Conservation (phyloP, 2,888 invertebrate species). For the Priocnemis perturbator region DNA sequence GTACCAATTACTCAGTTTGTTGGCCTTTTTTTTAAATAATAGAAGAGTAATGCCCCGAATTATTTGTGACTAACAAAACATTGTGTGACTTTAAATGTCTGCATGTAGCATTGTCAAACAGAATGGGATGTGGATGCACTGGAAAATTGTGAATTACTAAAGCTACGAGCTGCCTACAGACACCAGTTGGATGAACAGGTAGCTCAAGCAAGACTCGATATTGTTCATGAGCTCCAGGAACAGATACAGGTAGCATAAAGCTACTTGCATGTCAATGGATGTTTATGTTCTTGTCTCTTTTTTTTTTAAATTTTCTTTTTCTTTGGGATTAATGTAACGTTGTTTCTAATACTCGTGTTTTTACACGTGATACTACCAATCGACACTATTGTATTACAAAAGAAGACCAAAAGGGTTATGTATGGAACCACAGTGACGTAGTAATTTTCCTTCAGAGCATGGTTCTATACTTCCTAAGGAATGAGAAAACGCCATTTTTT, state of each 20-base stretch:
- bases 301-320: too few species aligned
- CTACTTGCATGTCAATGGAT: constrained; percentile 8
- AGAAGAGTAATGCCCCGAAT: neutral
- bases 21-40: neutral
- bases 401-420: too few species aligned
- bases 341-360: neutral
- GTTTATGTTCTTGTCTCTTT: neutral
- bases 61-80: constrained; percentile 52
- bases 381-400: too few species aligned
- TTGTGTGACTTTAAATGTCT: constrained; percentile 57
- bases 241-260: constrained; percentile 83
- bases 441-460: too few species aligned
- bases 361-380: neutral
- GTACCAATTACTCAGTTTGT: too few species aligned
- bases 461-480: too few species aligned
- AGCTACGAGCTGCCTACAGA: constrained; percentile 68
- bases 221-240: constrained; percentile 82
- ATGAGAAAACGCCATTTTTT: too few species aligned
- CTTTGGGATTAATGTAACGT: neutral
- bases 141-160: constrained; percentile 67
- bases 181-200: constrained; percentile 79
- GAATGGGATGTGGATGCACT: constrained; percentile 66
- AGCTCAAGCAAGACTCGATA: constrained; percentile 81
- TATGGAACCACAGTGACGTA: too few species aligned
- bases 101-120: constrained; percentile 73